A percentile compares a stretch with the other conserved stretches of the same genome.
phyloP scores from a whole-genome alignment of 2,888 invertebrate species.

The Dicyrtomina minuta region DNA sequence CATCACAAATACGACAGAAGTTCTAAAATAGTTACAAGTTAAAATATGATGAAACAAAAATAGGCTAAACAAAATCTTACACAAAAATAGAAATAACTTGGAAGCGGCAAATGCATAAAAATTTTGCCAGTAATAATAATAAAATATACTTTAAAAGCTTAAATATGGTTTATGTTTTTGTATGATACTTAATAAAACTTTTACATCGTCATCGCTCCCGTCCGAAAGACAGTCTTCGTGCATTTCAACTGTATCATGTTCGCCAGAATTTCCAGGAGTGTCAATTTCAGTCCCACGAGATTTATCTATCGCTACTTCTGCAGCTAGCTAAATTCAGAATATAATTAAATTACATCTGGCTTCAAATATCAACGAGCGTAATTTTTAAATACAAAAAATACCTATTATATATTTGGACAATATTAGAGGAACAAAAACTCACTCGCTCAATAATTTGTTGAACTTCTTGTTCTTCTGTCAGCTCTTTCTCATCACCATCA shows the following conservation, averaged over 20 bases:
- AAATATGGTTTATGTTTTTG: too few species aligned
- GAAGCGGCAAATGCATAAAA: too few species aligned
- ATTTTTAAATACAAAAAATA: neutral
- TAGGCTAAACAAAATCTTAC: too few species aligned
- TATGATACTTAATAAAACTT: conserved; percentile 57
- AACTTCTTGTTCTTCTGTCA: conserved; percentile 44
- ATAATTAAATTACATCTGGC: neutral
- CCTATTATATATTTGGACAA: too few species aligned
- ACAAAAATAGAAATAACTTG: too few species aligned
- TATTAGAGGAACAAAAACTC: neutral
- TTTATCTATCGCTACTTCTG: conserved; percentile 51
- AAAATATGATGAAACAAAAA: too few species aligned
- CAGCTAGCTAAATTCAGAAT: conserved; percentile 31
- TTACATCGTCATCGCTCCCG: too few species aligned
- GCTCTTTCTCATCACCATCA: conserved; percentile 41
- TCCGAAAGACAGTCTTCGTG: conserved; percentile 27
- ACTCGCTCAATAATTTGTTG: conserved; percentile 38
- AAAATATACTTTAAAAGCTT: too few species aligned
- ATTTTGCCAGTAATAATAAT: too few species aligned
- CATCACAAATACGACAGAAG: conserved; percentile 84
- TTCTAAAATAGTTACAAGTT: too few species aligned
- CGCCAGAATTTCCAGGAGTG: too few species aligned
- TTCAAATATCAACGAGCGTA: neutral
- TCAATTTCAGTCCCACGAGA: conserved; percentile 49
- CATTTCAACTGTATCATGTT: neutral